Conservation (phyloP, 2,113 vertebrate species). For the Astur gentilis region DNA sequence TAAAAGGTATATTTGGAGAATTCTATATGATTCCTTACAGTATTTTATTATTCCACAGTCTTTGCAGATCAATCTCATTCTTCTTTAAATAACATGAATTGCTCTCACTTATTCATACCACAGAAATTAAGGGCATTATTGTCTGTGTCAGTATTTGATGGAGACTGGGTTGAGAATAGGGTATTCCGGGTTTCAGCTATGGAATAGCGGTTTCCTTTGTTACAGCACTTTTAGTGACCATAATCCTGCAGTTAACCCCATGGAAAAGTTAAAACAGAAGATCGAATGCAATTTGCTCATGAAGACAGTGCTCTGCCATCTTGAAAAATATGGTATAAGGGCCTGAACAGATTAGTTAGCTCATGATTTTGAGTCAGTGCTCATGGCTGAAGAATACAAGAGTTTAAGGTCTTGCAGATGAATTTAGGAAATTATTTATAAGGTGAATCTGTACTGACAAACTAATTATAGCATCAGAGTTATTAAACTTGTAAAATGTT, state of each 20-base stretch:
- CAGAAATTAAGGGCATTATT: constrained; percentile 1
- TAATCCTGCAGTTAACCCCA: neutral
- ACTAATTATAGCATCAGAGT: neutral
- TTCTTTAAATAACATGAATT: neutral
- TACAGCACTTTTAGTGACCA: neutral
- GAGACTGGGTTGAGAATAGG: neutral
- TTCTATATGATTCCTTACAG: neutral
- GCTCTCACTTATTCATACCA: neutral
- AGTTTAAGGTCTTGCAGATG: neutral
- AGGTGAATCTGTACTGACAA: neutral
- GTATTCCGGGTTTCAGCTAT: constrained; percentile 24
- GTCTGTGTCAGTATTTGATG: neutral
- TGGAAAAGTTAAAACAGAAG: constrained; percentile 5
- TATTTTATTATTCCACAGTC: neutral
- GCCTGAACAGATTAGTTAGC: neutral
- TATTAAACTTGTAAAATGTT: neutral
- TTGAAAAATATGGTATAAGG: neutral
- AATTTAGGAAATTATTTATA: neutral
- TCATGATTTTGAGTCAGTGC: neutral
- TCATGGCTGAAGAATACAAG: neutral
- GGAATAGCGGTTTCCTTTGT: constrained; percentile 19
- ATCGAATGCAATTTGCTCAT: neutral
- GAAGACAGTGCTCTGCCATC: neutral
- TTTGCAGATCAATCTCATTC: neutral
- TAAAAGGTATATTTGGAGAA: neutral